A percentile compares a stretch with the other conserved stretches of the same genome.
phyloP scores from a whole-genome alignment of 1,140 invertebrate species.

The Pseudomyrmex dendroicus region DNA sequence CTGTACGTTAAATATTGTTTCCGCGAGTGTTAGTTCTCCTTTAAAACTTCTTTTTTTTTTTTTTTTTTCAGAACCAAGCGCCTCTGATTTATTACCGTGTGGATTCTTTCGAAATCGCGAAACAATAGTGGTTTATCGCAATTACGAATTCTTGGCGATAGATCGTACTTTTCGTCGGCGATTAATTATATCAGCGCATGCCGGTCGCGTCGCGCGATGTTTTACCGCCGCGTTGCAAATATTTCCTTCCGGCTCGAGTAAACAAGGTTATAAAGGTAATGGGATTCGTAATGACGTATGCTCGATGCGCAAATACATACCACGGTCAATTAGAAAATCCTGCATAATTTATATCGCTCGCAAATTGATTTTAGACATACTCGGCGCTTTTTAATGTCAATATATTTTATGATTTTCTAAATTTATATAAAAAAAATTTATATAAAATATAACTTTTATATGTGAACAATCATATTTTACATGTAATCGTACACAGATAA shows the following conservation, averaged over 20 bases:
- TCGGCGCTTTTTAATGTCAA: background rate
- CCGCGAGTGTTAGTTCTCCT: background rate
- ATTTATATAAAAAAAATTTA: background rate
- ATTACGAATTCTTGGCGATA: conserved; percentile 1
- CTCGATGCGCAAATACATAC: background rate
- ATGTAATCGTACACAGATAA: no score
- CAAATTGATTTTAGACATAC: background rate
- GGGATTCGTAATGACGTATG: conserved; percentile 19
- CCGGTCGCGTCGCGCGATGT: background rate
- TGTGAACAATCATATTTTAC: no score
- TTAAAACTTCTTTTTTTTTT: conserved; percentile 1
- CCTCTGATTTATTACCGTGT: background rate
- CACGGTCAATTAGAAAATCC: background rate
- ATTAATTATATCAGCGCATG: conserved; percentile 12
- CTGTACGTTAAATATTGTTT: background rate
- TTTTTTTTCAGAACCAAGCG: background rate
- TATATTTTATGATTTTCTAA: background rate
- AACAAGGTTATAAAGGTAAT: conserved; percentile 30
- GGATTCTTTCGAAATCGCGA: conserved; percentile 3
- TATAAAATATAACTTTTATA: no score
- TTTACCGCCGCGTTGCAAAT: conserved; percentile 55
- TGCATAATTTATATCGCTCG: background rate
- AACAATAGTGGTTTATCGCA: conserved; percentile 22
- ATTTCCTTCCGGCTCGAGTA: conserved; percentile 41
- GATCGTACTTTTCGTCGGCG: background rate